Conservation (phyloP, 2,113 vertebrate species). For the Pomatostomus ruficeps region DNA sequence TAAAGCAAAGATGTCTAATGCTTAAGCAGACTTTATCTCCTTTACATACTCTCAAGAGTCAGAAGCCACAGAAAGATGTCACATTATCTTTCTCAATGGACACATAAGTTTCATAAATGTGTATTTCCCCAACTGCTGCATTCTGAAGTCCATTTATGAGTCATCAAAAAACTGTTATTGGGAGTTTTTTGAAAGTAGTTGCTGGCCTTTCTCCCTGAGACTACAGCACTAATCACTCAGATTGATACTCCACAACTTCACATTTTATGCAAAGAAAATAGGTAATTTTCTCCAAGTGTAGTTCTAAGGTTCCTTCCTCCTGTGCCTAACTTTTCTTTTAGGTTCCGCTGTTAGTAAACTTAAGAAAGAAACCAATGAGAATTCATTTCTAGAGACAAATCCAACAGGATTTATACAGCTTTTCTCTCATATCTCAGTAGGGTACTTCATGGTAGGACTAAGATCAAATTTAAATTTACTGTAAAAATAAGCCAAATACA, state of each 20-base stretch:
- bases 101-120: background rate
- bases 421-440: background rate
- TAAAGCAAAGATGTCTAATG: background rate
- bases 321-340: background rate
- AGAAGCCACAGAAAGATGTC: background rate
- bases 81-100: background rate
- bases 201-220: background rate
- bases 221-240: background rate
- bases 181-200: background rate
- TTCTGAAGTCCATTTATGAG: background rate
- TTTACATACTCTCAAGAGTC: background rate
- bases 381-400: background rate
- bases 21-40: background rate
- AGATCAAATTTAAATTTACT: background rate
- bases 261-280: background rate
- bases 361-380: background rate
- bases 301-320: background rate
- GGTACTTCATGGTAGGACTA: background rate
- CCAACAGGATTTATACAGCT: background rate
- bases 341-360: background rate
- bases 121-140: background rate
- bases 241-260: background rate
- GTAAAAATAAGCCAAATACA: background rate
- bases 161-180: background rate
- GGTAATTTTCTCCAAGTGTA: background rate